Conservation (phyloP, 2,113 vertebrate genomes). For the Naja naja region DNA sequence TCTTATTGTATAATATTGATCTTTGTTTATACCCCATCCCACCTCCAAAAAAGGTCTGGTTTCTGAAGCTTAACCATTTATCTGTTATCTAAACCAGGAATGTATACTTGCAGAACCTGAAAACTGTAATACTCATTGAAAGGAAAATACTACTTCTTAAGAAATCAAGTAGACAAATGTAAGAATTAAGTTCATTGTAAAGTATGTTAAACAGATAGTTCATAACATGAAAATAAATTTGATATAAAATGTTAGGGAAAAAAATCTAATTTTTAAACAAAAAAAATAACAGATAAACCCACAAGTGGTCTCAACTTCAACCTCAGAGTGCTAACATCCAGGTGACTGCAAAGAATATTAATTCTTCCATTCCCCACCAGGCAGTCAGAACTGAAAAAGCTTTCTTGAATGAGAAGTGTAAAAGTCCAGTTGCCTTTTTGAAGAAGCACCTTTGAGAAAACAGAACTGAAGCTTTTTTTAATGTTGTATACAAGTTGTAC, state of each 20-base stretch:
- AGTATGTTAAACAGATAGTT: not conserved
- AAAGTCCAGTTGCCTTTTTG: not conserved
- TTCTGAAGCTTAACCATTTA: not conserved
- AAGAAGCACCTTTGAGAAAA: not conserved
- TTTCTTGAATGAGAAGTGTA: not conserved
- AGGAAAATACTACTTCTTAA: not conserved
- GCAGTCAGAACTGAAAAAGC: not conserved
- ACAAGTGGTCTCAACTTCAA: not conserved
- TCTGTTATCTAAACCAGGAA: not conserved
- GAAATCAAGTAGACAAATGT: not conserved
- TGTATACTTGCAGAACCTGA: not conserved
- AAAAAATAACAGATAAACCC: not conserved
- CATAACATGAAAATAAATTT: not conserved
- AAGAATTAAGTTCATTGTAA: not conserved
- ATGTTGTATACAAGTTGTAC: not conserved
- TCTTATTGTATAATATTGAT: not conserved
- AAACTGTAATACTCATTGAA: not conserved
- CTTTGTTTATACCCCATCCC: not conserved
- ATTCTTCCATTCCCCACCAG: not conserved
- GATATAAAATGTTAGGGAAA: not conserved
- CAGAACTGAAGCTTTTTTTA: not conserved
- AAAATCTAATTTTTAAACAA: not conserved
- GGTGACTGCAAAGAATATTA: not conserved
- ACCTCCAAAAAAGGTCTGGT: not conserved
- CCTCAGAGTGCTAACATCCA: not conserved